Evolutionary conservation across 2,888 invertebrate genomes (phyloP), one percentile per base, ranked within the genome.

Genomic region (Dasysyrphus albostriatus): DNA sequence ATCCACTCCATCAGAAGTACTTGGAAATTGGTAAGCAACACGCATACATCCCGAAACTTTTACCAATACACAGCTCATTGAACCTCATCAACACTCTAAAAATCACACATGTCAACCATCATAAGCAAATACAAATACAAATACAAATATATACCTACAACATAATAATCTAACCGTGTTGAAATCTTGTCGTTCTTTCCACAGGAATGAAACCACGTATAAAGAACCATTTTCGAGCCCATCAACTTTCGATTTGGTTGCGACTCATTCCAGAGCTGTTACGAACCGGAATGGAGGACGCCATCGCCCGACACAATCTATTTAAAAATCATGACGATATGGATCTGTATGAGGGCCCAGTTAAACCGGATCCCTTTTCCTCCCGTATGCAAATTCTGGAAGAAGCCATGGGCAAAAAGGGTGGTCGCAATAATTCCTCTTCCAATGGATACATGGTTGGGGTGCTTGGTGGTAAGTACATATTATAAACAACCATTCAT

Each of bases 201-300:
- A 1, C 94, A 98, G 98, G 98, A 89, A 95, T 96, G 95, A 98
- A 98, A 91, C 97, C 98, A 0, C 95, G 96, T 84, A 95, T 98
- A 93, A 97, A 97, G 91, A 98, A 98, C 92, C 98, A 98, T 93
- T 98, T 97, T 93, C 95, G 98, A 65, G 98, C 98, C 2, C 98
- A 98, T 93, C 98, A 98, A 91, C 94, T 98, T 67, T 98, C 98
- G 61, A 97, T 98, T 58, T 99, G 99, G 99, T 93, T 98, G 9
- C 96, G 98, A 7, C 94, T 98, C 8, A 97, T 99, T 61, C 98
- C 98, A 0, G 98, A 98, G 92, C 94, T 97, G 0, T 97, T 97
- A 91, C 94, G 97, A 73, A 96, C 97, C 0, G 97, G 97, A 5
- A 97, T 97, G 97, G 97, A 97, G 90, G 97, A 97, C 92, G 97